phyloP scores from a whole-genome alignment of 2,888 invertebrate species.

The Nephrotoma appendiculata region DNA sequence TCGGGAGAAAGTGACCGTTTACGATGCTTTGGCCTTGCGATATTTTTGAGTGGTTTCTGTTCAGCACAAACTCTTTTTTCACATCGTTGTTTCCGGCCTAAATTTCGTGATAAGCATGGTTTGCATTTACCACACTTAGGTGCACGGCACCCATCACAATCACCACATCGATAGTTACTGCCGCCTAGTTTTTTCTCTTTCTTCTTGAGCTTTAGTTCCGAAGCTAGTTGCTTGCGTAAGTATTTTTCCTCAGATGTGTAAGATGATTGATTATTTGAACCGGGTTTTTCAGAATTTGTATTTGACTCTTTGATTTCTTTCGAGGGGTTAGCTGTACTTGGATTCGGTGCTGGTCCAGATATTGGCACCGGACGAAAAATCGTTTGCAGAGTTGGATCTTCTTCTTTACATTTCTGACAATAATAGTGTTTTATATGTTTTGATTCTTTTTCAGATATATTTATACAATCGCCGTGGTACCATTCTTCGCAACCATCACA shows the following conservation, averaged over 20 bases:
- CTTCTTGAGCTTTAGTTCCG: conserved; percentile 16
- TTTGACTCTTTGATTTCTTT: background rate
- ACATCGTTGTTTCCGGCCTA: conserved; percentile 35
- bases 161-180: conserved; percentile 46
- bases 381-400: conserved; percentile 63
- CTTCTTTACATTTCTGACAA: conserved; percentile 71
- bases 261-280: conserved; percentile 16
- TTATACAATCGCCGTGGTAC: conserved; percentile 97
- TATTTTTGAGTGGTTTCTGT: conserved; percentile 14
- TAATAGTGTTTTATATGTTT: conserved; percentile 88
- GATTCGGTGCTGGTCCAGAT: conserved; percentile 15
- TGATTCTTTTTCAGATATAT: conserved; percentile 84
- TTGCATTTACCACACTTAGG: conserved; percentile 30
- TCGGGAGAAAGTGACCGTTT: conserved; percentile 26
- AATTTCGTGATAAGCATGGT: conserved; percentile 23
- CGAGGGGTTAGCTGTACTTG: background rate
- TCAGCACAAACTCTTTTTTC: conserved; percentile 36
- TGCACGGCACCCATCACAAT: conserved; percentile 53
- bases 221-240: conserved; percentile 7
- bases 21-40: conserved; percentile 21
- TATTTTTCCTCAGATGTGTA: conserved; percentile 19
- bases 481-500: conserved; percentile 97
- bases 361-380: conserved; percentile 28
- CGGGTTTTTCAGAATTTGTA: background rate
- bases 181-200: conserved; percentile 29